Base-by-base conservation (phyloP, 2,888 invertebrate genomes). In the Eupithecia subfuscata region DNA sequence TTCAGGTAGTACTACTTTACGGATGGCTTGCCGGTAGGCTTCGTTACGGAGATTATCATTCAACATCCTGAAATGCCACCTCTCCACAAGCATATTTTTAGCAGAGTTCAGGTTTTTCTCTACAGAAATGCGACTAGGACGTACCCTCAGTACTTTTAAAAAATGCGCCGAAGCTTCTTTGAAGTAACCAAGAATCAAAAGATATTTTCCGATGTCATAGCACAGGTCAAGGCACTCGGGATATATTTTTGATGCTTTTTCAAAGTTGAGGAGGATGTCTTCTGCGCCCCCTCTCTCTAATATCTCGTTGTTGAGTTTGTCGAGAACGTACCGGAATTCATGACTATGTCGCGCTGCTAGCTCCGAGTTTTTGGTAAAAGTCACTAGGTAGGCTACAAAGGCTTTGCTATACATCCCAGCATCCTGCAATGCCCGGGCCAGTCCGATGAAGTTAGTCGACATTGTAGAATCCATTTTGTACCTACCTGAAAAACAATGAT, bases 31-130 rank as follows among this genome's bases (percentile, higher is more conserved):
- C 73, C 92, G 91, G 86, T 96, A 98, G 0, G 96, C 95, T 74
- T 93, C 87, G 90, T 98, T 98, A 65, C 98, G 93, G 25, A 89
- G 87, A 76, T 89, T 92, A 87, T 98, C 98, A 91, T 98, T 98
- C 40, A 98, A 89, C 98, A 98, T 98, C 75, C 97, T 93, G 88
- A 96, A 98, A 88, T 98, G 98, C 98, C 98, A 98, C 71, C 97
- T 91, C 78, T 97, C 97, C 65, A 98, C 95, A 75, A 97, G 90
- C 79, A 96, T 91, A 87, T 97, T 96, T 83, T 96, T 96, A 0
- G 97, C 91, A 79, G 96, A 96, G 85, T 97, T 96, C 25, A 97
- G 90, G 87, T 97, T 97, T 85, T 96, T 96, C 83, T 96, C 96
- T 18, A 96, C 96, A 80, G 94, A 93, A 0, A 96, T 92, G 86